These are phyloP conservation scores for Melieria picta DNA, from an alignment of 2,888 invertebrate species.

Conservation along the genomic window DNA sequence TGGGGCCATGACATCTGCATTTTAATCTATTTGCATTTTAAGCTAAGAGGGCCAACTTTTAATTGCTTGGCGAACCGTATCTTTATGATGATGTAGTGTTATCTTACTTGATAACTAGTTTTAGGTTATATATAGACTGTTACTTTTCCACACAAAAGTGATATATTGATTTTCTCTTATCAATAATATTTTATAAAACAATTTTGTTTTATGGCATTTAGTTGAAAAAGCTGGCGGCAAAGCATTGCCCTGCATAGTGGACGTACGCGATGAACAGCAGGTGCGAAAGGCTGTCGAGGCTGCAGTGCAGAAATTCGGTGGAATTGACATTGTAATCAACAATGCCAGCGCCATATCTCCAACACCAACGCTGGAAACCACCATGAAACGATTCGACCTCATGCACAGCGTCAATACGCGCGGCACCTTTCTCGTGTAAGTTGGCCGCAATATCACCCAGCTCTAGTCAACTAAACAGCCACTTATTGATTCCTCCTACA, in stretches of 20 bases:
- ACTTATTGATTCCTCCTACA: constrained; percentile 61
- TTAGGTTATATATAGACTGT: background rate
- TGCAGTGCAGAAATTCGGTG: constrained; percentile 84
- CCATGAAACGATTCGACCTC: constrained; percentile 96
- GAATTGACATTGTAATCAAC: constrained; percentile 93
- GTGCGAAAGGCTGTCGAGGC: constrained; percentile 73
- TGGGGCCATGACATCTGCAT: background rate
- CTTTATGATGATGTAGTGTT: too few species aligned
- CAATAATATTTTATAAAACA: background rate
- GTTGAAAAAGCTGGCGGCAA: constrained; percentile 84
- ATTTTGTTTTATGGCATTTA: constrained; percentile 53
- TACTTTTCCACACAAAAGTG: background rate
- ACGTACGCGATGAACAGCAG: constrained; percentile 81
- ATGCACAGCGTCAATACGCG: constrained; percentile 95
- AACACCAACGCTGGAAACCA: constrained; percentile 82
- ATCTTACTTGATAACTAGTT: too few species aligned
- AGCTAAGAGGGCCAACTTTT: background rate
- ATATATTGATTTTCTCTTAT: too few species aligned
- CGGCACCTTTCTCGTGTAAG: constrained; percentile 94
- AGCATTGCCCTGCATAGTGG: constrained; percentile 82
- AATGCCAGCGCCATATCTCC: constrained; percentile 95
- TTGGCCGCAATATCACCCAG: background rate
- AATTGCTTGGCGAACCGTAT: background rate
- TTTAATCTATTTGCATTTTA: background rate
- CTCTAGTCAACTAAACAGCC: background rate